Evolutionary conservation across 2,797 vertebrate genomes (phyloP).

Genomic region (Macrochelys suwanniensis): DNA sequence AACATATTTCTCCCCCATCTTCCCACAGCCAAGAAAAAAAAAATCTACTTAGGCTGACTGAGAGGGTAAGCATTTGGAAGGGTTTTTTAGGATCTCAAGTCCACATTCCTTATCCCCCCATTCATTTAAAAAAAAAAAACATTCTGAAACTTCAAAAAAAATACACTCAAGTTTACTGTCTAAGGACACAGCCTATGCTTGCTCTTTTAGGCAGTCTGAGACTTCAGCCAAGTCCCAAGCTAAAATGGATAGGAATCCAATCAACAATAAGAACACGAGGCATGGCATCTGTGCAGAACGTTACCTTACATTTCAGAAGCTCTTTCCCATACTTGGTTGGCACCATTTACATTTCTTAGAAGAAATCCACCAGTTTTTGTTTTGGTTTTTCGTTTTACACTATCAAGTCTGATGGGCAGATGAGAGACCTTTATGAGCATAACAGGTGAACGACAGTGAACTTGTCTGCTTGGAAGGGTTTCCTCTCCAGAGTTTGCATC

Average conservation of each 20-base stretch:
- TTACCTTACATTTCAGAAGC: background rate
- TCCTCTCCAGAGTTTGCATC: background rate
- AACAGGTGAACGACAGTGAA: slow-evolving; percentile 6
- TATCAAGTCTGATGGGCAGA: background rate
- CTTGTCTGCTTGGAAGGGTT: background rate
- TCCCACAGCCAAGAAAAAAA: background rate
- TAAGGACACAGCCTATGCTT: background rate
- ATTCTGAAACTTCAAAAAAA: background rate
- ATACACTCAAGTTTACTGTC: background rate
- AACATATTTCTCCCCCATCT: background rate
- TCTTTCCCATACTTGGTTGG: background rate
- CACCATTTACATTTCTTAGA: background rate
- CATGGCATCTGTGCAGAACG: background rate
- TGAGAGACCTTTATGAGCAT: background rate
- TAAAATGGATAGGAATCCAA: background rate
- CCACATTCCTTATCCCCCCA: background rate
- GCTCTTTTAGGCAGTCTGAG: background rate
- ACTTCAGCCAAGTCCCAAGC: background rate
- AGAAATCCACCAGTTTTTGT: fast-evolving
- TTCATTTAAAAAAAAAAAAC: background rate
- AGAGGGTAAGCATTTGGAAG: background rate
- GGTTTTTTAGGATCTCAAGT: background rate
- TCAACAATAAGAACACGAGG: background rate
- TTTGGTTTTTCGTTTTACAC: background rate
- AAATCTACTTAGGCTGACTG: background rate